Percentiles rank a stretch among this genome's conserved stretches.
phyloP scores from a whole-genome alignment of 2,797 vertebrate genomes.

The Cynodonichthys magdalenae region DNA sequence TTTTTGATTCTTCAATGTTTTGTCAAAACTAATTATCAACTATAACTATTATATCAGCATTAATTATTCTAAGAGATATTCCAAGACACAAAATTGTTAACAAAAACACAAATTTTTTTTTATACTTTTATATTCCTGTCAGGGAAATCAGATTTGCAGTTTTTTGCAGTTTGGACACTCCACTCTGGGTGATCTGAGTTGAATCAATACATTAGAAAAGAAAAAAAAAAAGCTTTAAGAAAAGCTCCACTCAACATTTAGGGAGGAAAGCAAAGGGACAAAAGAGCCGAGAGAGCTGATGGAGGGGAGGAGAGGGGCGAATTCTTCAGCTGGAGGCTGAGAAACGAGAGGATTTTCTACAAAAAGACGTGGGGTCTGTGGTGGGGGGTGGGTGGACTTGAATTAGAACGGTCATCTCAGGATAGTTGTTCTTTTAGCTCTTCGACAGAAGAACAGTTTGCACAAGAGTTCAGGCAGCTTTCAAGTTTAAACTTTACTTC shows the following conservation, averaged over 20 bases:
- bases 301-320: slow-evolving; percentile 13
- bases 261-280: slow-evolving; percentile 25
- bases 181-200: not conserved
- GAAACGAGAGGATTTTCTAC: slow-evolving; percentile 48
- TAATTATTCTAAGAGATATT: too few species aligned
- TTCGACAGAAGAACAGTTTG: slow-evolving; percentile 16
- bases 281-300: slow-evolving; percentile 25
- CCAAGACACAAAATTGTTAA: too few species aligned
- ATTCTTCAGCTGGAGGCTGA: slow-evolving; percentile 56
- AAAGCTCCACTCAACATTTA: slow-evolving; percentile 10
- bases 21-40: too few species aligned
- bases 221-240: slow-evolving; percentile 16
- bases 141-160: not conserved
- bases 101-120: too few species aligned
- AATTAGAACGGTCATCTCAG: slow-evolving; percentile 37
- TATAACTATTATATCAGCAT: too few species aligned
- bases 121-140: too few species aligned
- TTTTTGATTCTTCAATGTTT: too few species aligned
- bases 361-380: slow-evolving; percentile 5
- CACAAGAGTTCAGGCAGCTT: not conserved
- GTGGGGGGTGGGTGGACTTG: slow-evolving; percentile 16
- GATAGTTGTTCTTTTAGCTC: slow-evolving; percentile 2
- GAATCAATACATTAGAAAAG: not conserved
- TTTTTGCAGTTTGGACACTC: not conserved
- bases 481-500: not conserved